These are phyloP conservation scores for Notechis scutatus DNA, from an alignment of 2,113 vertebrate genomes.

Conservation along the genomic window DNA sequence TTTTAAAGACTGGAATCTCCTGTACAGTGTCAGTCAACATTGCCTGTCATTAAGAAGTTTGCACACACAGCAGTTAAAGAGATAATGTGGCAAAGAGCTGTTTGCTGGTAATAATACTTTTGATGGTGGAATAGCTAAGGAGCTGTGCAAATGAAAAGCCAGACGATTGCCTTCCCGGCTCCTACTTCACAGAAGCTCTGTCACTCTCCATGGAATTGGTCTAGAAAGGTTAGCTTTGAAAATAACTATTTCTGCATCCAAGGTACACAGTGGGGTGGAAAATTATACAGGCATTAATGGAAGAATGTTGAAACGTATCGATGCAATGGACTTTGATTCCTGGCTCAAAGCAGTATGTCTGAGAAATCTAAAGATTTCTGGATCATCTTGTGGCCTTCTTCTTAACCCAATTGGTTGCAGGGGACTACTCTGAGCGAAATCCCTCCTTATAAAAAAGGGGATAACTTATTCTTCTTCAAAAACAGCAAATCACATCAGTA, in stretches of 20 bases:
- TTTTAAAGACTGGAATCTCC: constrained; percentile 9
- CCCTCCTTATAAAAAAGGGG: background rate
- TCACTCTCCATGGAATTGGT: background rate
- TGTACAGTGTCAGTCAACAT: constrained; percentile 47
- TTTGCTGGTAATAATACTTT: background rate
- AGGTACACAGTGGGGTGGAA: background rate
- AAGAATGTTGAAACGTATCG: background rate
- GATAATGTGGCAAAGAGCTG: constrained; percentile 14
- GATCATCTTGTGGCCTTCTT: background rate
- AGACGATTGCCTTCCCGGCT: background rate
- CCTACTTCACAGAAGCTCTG: background rate
- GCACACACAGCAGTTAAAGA: constrained; percentile 11
- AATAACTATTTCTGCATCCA: background rate
- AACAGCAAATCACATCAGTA: no score
- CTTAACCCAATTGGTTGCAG: background rate
- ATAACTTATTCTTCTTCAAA: background rate
- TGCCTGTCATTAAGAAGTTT: constrained; percentile 56
- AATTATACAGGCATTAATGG: background rate
- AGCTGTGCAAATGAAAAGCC: background rate
- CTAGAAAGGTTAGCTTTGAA: background rate
- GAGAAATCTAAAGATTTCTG: background rate
- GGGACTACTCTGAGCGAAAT: background rate
- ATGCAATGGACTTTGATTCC: background rate
- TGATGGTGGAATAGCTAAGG: no score
- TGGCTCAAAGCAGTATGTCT: background rate